A percentile compares a stretch with the other conserved stretches of the same genome.
Evolutionary conservation across 1,140 invertebrate species (phyloP).

Genomic region (Grapholita molesta): DNA sequence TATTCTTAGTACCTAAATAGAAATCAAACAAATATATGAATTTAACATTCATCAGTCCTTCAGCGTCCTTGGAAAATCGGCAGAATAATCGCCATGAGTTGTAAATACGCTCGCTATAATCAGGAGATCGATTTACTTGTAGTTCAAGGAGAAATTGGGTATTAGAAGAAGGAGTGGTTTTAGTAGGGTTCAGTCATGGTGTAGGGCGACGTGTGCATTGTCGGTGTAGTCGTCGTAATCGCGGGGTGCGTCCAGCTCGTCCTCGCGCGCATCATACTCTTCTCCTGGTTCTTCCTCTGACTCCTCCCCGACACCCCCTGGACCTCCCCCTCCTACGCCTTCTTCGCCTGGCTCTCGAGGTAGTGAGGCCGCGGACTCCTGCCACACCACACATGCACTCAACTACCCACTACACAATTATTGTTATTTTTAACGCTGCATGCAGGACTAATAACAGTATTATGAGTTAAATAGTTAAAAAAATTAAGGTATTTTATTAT

Average conservation of each 20-base stretch:
- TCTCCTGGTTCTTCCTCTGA: slow-evolving; percentile 64
- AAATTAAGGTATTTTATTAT: no score
- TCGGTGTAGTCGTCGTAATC: slow-evolving; percentile 80
- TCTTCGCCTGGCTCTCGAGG: slow-evolving; percentile 38
- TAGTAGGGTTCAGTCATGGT: slow-evolving; percentile 46
- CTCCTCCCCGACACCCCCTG: slow-evolving; percentile 47
- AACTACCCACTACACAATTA: slow-evolving; percentile 23
- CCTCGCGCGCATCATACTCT: slow-evolving; percentile 75
- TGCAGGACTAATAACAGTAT: background rate
- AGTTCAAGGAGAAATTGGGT: background rate
- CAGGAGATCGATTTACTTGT: background rate
- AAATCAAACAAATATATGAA: no score
- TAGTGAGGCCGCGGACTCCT: slow-evolving; percentile 58
- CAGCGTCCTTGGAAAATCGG: no score
- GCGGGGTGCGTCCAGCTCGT: slow-evolving; percentile 70
- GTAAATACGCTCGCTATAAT: background rate
- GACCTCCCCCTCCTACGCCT: slow-evolving; percentile 23
- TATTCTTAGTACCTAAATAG: no score
- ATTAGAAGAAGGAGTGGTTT: background rate
- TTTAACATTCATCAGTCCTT: no score
- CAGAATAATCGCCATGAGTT: no score
- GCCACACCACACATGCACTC: slow-evolving; percentile 24
- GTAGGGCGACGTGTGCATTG: slow-evolving; percentile 55
- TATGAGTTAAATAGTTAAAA: background rate
- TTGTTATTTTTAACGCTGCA: background rate